Conservation (phyloP, 2,888 invertebrate species). For the Netelia inedita region DNA sequence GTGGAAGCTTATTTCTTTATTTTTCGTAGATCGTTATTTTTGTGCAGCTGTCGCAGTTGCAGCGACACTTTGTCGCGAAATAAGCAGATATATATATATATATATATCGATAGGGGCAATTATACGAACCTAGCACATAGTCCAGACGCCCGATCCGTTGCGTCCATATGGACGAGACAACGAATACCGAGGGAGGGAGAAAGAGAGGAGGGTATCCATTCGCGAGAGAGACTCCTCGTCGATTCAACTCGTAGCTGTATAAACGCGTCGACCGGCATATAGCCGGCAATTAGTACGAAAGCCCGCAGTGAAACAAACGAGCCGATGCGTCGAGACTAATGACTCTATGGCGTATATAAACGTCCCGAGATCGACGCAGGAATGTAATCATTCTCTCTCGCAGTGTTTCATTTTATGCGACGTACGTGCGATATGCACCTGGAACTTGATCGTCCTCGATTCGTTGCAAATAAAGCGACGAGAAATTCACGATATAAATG, state of each 20-base stretch:
- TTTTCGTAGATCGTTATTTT: conserved; percentile 50
- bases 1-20: conserved; percentile 37
- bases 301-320: conserved; percentile 60
- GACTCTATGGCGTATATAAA: conserved; percentile 44
- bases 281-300: conserved; percentile 55
- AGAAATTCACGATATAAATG: too few species aligned
- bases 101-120: conserved; percentile 1
- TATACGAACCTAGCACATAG: conserved; percentile 34
- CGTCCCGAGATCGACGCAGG: conserved; percentile 21
- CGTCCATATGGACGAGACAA: conserved; percentile 1
- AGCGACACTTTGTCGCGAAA: conserved; percentile 11
- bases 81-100: conserved; percentile 1
- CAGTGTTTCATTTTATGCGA: not conserved
- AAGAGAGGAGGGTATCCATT: conserved; percentile 19
- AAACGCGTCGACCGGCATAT: conserved; percentile 18
- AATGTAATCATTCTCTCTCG: conserved; percentile 46
- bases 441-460: not conserved
- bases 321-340: conserved; percentile 58
- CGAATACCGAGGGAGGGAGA: not conserved
- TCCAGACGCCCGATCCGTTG: not conserved
- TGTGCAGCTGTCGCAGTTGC: conserved; percentile 49
- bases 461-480: too few species aligned
- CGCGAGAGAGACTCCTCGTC: conserved; percentile 7
- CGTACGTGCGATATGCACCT: conserved; percentile 2
- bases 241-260: not conserved